These are phyloP conservation scores for Tipula lateralis DNA, from an alignment of 2,888 invertebrate genomes.

Conservation along the genomic window DNA sequence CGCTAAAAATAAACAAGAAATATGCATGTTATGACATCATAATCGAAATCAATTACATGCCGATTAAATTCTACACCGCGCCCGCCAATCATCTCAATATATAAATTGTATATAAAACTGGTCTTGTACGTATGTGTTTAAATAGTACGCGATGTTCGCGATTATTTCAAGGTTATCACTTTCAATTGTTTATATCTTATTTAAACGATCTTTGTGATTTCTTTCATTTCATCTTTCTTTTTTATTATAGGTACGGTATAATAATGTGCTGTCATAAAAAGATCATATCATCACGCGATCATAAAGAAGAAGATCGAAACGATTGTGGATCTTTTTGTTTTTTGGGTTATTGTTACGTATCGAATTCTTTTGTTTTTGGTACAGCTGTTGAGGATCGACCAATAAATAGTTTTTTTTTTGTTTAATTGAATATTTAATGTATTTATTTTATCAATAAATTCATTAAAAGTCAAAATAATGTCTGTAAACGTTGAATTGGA, in stretches of 20 bases:
- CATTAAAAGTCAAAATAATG: too few relatives aligned
- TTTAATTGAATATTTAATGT: too few relatives aligned
- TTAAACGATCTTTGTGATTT: not conserved
- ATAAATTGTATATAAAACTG: not conserved
- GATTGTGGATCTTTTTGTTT: not conserved
- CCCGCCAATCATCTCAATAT: not conserved
- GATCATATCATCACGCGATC: not conserved
- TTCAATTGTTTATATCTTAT: not conserved
- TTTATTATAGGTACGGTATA: not conserved
- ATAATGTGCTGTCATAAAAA: not conserved
- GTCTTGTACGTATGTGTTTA: not conserved
- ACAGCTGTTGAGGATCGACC: not conserved
- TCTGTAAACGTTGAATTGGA: too few relatives aligned
- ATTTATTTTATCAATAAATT: too few relatives aligned
- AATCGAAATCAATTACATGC: not conserved
- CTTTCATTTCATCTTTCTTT: not conserved
- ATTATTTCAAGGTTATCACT: not conserved
- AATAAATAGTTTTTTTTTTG: too few relatives aligned
- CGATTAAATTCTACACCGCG: not conserved
- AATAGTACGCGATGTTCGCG: not conserved
- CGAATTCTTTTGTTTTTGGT: not conserved
- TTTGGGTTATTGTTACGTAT: not conserved
- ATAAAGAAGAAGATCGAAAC: not conserved
- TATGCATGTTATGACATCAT: slow-evolving; percentile 1
- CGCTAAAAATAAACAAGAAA: not conserved